phyloP scores from a whole-genome alignment of 1,140 invertebrate genomes.

The Agrilus planipennis region DNA sequence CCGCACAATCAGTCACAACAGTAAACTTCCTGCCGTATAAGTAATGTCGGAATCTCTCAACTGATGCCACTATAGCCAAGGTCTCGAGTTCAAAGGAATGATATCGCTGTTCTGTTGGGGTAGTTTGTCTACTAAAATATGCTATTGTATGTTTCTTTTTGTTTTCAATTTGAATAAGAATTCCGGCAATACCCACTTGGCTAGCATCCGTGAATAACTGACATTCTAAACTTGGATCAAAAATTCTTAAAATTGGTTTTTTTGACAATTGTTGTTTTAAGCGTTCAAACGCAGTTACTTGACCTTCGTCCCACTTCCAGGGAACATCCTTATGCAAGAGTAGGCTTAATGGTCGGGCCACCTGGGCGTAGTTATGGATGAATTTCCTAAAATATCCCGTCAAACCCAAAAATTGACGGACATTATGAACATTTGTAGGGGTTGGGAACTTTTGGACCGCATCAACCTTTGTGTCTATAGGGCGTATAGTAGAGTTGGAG shows the following conservation, averaged over 20 bases:
- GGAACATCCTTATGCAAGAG: slow-evolving; percentile 19
- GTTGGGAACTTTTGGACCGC: slow-evolving; percentile 1
- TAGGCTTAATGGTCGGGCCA: slow-evolving; percentile 20
- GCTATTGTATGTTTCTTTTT: slow-evolving; percentile 28
- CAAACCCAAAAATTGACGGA: slow-evolving; percentile 4
- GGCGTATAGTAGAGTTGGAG: neutral
- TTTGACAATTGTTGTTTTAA: slow-evolving; percentile 1
- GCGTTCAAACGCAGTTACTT: slow-evolving; percentile 9
- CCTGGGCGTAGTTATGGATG: slow-evolving; percentile 21
- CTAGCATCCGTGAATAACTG: slow-evolving; percentile 25
- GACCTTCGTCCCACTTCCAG: slow-evolving; percentile 13
- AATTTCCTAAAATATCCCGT: slow-evolving; percentile 26
- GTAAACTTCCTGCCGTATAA: too few species aligned
- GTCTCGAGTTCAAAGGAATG: slow-evolving; percentile 34
- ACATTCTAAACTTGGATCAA: slow-evolving; percentile 23
- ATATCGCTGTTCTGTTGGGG: slow-evolving; percentile 32
- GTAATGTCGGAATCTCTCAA: slow-evolving; percentile 36
- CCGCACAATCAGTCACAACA: slow-evolving; percentile 32
- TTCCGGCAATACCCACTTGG: slow-evolving; percentile 20
- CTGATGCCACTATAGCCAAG: slow-evolving; percentile 35
- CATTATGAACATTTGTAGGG: slow-evolving; percentile 1
- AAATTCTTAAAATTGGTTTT: slow-evolving; percentile 26
- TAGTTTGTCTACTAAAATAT: slow-evolving; percentile 32
- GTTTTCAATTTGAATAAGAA: slow-evolving; percentile 21
- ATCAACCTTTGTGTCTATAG: neutral